Conservation (phyloP, 2,113 vertebrate genomes). For the Copsychus sechellarum region DNA sequence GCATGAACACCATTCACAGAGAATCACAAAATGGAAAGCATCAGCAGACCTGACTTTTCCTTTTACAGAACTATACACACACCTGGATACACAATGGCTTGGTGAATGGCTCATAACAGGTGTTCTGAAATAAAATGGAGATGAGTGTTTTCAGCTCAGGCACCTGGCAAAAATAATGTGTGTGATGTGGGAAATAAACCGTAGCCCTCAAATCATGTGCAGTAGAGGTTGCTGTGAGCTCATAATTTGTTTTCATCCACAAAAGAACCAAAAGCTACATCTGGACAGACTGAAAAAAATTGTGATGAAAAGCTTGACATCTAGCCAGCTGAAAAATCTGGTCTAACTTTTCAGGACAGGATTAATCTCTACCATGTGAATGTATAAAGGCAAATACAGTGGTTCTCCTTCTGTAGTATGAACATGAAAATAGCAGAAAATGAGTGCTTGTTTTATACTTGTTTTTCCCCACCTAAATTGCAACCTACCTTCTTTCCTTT, state of each 20-base stretch:
- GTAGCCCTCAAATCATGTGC: background rate
- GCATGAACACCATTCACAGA: background rate
- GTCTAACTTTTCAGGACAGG: background rate
- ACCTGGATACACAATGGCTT: slow-evolving; percentile 15
- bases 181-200: background rate
- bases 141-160: slow-evolving; percentile 5
- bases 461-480: background rate
- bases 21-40: background rate
- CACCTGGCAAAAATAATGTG: slow-evolving; percentile 14
- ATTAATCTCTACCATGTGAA: background rate
- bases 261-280: background rate
- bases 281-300: background rate
- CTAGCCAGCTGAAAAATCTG: background rate
- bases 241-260: background rate
- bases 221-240: background rate
- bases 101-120: slow-evolving; percentile 15
- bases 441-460: background rate
- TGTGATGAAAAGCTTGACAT: background rate
- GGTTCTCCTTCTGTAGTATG: background rate
- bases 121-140: slow-evolving; percentile 31
- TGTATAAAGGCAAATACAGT: accelerated
- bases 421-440: background rate
- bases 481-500: background rate
- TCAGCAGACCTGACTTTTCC: background rate
- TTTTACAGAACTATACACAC: background rate